phyloP scores from a whole-genome alignment of 2,888 invertebrate species.

The Galerucella nymphaeae region DNA sequence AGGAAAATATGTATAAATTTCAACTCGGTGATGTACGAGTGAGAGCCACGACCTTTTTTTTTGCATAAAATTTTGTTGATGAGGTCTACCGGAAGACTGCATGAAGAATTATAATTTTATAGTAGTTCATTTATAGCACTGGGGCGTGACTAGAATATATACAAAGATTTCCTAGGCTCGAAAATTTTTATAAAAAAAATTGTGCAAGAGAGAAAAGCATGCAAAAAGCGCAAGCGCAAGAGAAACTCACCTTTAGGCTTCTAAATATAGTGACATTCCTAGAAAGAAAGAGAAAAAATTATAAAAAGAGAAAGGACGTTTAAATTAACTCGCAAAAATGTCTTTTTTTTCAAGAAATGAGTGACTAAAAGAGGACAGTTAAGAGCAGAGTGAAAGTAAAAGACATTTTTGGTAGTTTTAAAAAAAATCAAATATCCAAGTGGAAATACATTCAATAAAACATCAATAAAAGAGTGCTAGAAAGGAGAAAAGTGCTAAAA shows the following conservation, averaged over 20 bases:
- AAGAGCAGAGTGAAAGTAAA: too few species aligned
- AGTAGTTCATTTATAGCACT: too few species aligned
- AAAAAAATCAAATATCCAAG: too few species aligned
- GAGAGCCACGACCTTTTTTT: constrained; percentile 20
- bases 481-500: too few species aligned
- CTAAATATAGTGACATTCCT: constrained; percentile 63
- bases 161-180: too few species aligned
- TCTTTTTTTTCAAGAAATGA: background rate
- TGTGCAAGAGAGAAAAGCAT: constrained; percentile 18
- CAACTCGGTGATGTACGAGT: constrained; percentile 43
- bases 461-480: too few species aligned
- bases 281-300: constrained; percentile 61
- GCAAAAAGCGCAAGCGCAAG: constrained; percentile 28
- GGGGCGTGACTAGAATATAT: too few species aligned
- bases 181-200: background rate
- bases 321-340: constrained; percentile 42
- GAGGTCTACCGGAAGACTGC: background rate
- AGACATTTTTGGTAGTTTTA: too few species aligned
- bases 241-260: constrained; percentile 62
- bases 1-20: constrained; percentile 45
- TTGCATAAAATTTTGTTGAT: constrained; percentile 36
- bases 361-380: background rate
- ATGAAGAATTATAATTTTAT: background rate
- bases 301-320: constrained; percentile 50
- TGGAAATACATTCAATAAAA: too few species aligned